Evolutionary conservation across 2,113 vertebrate genomes (phyloP).

Genomic region (Triplophysa siluroides): DNA sequence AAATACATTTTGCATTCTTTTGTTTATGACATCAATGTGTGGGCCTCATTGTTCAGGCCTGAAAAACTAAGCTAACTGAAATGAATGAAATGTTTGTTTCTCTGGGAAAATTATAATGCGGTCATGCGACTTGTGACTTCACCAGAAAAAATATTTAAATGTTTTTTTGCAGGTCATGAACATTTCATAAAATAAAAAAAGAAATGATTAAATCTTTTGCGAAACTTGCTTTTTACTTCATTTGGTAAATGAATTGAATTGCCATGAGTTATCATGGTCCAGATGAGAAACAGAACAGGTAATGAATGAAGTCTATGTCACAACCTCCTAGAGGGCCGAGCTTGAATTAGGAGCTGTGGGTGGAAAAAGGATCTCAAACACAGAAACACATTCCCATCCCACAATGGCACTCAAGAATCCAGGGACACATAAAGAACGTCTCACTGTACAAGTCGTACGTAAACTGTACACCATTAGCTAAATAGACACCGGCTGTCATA

Average conservation of each 20-base stretch:
- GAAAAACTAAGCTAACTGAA: constrained; percentile 37
- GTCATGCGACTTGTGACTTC: constrained; percentile 48
- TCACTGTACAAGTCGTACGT: constrained; percentile 20
- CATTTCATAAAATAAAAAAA: not conserved
- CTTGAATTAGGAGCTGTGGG: constrained; percentile 39
- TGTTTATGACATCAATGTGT: constrained; percentile 73
- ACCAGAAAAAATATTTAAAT: constrained; percentile 2
- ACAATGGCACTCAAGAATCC: constrained; percentile 25
- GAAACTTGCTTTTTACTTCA: not conserved
- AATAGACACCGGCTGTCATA: constrained; percentile 22
- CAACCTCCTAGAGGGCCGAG: not conserved
- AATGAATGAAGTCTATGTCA: constrained; percentile 2
- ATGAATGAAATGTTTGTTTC: constrained; percentile 74
- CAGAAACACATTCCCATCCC: constrained; percentile 45
- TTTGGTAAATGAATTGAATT: not conserved
- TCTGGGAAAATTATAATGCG: constrained; percentile 61
- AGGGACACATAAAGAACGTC: constrained; percentile 23
- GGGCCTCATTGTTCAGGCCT: constrained; percentile 68
- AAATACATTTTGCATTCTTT: constrained; percentile 58
- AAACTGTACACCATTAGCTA: constrained; percentile 32
- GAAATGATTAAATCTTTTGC: too few relatives aligned
- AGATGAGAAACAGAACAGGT: not conserved
- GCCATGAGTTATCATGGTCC: not conserved
- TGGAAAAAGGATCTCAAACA: constrained; percentile 32
- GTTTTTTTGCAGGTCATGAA: not conserved